These are phyloP conservation scores for Semnopithecus entellus DNA, from an alignment of 2,113 vertebrate genomes.

Conservation along the genomic window DNA sequence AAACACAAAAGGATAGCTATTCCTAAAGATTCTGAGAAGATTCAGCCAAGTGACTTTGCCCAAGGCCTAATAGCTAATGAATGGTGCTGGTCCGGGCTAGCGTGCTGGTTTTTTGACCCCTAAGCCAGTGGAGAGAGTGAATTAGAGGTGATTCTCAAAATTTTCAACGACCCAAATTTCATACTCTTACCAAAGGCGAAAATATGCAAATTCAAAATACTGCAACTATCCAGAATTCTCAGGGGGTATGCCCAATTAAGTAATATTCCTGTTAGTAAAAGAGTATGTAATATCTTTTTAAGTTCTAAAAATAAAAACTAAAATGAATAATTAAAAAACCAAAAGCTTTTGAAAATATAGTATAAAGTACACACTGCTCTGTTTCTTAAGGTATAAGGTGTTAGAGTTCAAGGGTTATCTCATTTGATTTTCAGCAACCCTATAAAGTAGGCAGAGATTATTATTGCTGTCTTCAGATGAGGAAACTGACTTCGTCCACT, in stretches of 20 bases:
- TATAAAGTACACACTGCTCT: not conserved
- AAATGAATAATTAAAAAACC: not conserved
- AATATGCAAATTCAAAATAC: not conserved
- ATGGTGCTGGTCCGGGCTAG: too few species aligned
- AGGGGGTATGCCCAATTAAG: not conserved
- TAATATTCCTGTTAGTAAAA: not conserved
- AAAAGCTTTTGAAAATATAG: not conserved
- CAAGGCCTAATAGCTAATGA: not conserved
- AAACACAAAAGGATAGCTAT: not conserved
- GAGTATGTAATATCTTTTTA: not conserved
- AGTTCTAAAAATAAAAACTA: constrained; percentile 9
- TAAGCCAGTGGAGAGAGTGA: not conserved
- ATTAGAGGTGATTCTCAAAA: not conserved
- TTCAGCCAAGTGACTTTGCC: not conserved
- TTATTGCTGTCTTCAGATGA: not conserved
- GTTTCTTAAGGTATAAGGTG: not conserved
- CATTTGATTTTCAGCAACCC: not conserved
- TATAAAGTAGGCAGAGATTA: not conserved
- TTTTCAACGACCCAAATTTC: not conserved
- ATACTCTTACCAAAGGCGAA: not conserved
- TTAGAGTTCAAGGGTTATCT: not conserved
- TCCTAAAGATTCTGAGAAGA: constrained; percentile 8
- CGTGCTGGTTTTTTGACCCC: not conserved
- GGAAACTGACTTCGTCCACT: not conserved
- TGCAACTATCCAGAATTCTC: not conserved